Conservation (phyloP, 2,888 invertebrate genomes). For the Willowsia nigromaculata region DNA sequence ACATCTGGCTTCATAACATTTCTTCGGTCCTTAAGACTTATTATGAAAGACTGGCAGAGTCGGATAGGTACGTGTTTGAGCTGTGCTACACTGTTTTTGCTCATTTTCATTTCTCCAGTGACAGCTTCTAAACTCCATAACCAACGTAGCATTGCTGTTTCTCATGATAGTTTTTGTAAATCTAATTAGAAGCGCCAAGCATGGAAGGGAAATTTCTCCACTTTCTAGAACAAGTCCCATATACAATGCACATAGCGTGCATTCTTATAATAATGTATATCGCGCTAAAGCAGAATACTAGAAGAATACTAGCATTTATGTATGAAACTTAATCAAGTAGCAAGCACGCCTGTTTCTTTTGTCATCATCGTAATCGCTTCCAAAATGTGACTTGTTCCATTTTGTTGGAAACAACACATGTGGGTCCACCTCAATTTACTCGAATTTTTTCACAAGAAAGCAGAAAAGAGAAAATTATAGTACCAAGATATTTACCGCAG, state of each 20-base stretch:
- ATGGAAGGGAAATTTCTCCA: slow-evolving; percentile 53
- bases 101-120: slow-evolving; percentile 37
- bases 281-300: neutral
- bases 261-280: too few species aligned
- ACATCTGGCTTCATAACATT: slow-evolving; percentile 1
- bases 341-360: neutral
- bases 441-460: neutral
- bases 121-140: neutral
- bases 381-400: slow-evolving; percentile 19
- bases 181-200: slow-evolving; percentile 60
- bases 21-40: too few species aligned
- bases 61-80: too few species aligned
- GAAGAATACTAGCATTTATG: neutral
- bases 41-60: too few species aligned
- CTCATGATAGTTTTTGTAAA: slow-evolving; percentile 53
- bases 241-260: neutral
- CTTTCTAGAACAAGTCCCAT: slow-evolving; percentile 10
- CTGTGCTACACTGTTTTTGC: neutral
- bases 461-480: neutral
- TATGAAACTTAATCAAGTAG: slow-evolving; percentile 22
- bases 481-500: neutral
- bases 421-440: neutral
- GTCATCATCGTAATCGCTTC: neutral
- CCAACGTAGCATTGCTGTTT: slow-evolving; percentile 4
- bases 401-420: slow-evolving; percentile 33